Base-by-base conservation (phyloP, 2,797 vertebrate genomes). In the Acanthurus lineatus region DNA sequence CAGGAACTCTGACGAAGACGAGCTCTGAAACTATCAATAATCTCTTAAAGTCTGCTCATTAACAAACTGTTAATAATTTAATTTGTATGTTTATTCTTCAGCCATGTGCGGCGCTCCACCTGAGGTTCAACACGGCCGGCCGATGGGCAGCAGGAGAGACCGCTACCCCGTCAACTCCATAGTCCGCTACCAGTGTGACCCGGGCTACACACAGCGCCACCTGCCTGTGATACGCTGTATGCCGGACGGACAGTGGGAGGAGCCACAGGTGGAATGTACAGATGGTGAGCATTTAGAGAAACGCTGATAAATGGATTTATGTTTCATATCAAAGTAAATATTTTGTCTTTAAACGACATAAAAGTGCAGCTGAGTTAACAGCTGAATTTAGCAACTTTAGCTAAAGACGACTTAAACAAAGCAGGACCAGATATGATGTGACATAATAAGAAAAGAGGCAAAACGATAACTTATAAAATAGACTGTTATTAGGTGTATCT, bases 191-290 rank as follows among this genome's bases (percentile, higher is more conserved):
- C 96, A 98, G 92, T 99, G 98, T 77, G 85, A 95, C 0, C 82
- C 93, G 3, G 97, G 97, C 81, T 97, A 94, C 83, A 89, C 95
- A 90, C 97, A 97, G 83, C 97, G 97, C 76, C 97, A 98, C 1
- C 92, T 97, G 80, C 96, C 98, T 79, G 96, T 97, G 2, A 94
- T 99, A 79, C 97, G 93, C 73, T 99, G 98, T 87, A 94, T 95
- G 94, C 93, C 96, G 79, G 93, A 91, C 0, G 97, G 98, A 62
- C 95, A 96, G 69, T 99, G 98, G 98, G 96, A 97, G 86, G 86
- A 97, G 81, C 98, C 97, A 0, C 95, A 95, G 87, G 96, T 99
- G 94, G 95, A 96, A 93, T 99, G 98, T 91, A 95, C 93, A 89
- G 92, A 94, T 86, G 91, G 98, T 98, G 92, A 92, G 96, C 90